Evolutionary conservation across 2,888 invertebrate genomes (phyloP), one percentile per base, ranked within the genome.

Genomic region (Acanthosepion pharaonis): DNA sequence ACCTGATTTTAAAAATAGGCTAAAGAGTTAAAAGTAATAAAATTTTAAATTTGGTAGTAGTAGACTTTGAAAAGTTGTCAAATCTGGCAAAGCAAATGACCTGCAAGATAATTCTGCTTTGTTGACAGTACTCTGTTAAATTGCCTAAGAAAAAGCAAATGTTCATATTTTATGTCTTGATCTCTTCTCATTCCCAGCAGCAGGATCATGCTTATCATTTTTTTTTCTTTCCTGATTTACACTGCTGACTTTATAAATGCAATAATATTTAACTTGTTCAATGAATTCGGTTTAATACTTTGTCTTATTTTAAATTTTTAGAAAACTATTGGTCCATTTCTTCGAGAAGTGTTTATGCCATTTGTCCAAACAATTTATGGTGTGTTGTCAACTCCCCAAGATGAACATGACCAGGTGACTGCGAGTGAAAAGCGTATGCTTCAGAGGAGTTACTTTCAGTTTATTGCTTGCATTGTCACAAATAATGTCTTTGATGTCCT

Each of bases 291-390:
- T 28, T 78, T n/a, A 28, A n/a, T 42, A 8, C 8, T 59, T 94
- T 5, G 6, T 94, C 20, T 94, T 48, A 48, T 91, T 92, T 91
- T 93, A 64, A 92, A 91, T 94, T 96, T 96, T 95, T 97, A 98
- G 98, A 97, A 97, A 96, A 97, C 97, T 94, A 97, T 98, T 51
- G 97, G 97, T 33, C 98, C 98, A 33, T 98, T 98, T 96, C 97
- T 98, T 48, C 97, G 97, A 95, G 97, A 97, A 96, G 97, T 98
- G 95, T 98, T 98, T 96, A 97, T 97, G 96, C 98, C 98, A 0
- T 97, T 98, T 94, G 97, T 98, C 28, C 97, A 97, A 78, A 97
- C 97, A 42, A 97, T 98, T 94, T 98, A 97, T 96, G 96, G 97
- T 78, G 97, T 97, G 8, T 96, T 98, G 91, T 96, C 97, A n/a